Base-by-base conservation (phyloP, 2,797 vertebrate genomes). In the Ibycter americanus region DNA sequence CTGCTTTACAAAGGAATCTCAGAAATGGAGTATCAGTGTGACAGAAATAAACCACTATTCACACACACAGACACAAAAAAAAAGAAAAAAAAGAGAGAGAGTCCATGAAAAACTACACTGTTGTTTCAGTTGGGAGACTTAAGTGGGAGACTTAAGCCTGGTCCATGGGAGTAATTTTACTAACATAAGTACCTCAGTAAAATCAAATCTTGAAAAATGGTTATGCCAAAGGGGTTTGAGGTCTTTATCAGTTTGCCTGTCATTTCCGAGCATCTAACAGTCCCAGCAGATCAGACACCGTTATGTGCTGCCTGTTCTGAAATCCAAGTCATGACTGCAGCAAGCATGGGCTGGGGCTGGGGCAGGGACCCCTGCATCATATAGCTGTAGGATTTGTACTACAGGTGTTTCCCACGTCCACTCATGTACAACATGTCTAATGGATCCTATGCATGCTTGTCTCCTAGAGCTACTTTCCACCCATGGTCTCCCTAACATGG, bases 1-100 rank as follows among this genome's bases (percentile, higher is more conserved):
- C 78, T 87, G 70, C 83, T 93, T 83, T 63, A 95, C 94, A 97
- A 92, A 91, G 79, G 49, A 93, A 86, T 80, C 82, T 94, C 89
- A 91, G 89, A 92, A 94, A 86, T 47, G 46, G 78, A 92, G 34
- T 40, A 93, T 89, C 74, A 71, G 52, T 83, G 58, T 27, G 79
- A 86, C 90, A 90, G 92, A 93, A 94, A 96, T 95, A 93, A 96
- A 91, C 58, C 51, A 36, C 76, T 74, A 52, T 71, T 94, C 79
- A 91, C 29, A 72, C 15, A 55, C 25, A 61, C 11, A 46, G 42
- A 40, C 29, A 23, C 7, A 38, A 22, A 12, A 27, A 73, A 51
- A 51, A 40, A 52, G 16, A n/a, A 18, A 6, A 10, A 27, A 36
- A 29, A 14, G 8, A 62, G 17, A 49, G 27, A 34, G 4, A 61